Conservation (phyloP, 1,140 invertebrate species). For the Microplitis mediator region DNA sequence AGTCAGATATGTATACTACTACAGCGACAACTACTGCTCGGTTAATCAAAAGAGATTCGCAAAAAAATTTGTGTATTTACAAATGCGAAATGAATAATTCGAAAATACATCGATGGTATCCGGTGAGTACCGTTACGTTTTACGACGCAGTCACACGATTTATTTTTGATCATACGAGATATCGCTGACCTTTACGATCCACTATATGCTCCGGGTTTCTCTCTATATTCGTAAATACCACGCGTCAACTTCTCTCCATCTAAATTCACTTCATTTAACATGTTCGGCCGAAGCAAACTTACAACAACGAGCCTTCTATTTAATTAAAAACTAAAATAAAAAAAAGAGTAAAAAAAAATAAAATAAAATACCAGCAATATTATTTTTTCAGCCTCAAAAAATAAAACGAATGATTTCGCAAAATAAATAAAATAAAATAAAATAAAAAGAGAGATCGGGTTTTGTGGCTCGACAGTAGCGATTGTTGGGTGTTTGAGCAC, state of each 20-base stretch:
- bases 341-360: neutral
- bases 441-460: neutral
- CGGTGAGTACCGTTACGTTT: conserved; percentile 30
- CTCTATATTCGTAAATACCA: neutral
- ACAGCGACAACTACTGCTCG: neutral
- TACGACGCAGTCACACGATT: conserved; percentile 30
- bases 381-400: neutral
- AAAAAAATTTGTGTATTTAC: neutral
- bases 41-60: neutral
- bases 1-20: too few species aligned
- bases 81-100: conserved; percentile 7
- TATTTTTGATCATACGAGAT: conserved; percentile 30
- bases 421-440: neutral
- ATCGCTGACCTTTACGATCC: conserved; percentile 33
- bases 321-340: neutral
- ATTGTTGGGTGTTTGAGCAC: conserved; percentile 49
- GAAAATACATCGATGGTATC: neutral
- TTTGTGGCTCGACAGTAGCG: neutral
- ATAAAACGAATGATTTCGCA: too few species aligned
- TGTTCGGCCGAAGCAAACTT: neutral
- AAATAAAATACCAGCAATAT: neutral
- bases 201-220: neutral
- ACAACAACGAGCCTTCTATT: neutral
- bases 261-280: neutral
- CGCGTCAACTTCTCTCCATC: conserved; percentile 2